These are phyloP conservation scores for Thaumatotibia leucotreta DNA, from an alignment of 1,140 invertebrate species.

Conservation along the genomic window DNA sequence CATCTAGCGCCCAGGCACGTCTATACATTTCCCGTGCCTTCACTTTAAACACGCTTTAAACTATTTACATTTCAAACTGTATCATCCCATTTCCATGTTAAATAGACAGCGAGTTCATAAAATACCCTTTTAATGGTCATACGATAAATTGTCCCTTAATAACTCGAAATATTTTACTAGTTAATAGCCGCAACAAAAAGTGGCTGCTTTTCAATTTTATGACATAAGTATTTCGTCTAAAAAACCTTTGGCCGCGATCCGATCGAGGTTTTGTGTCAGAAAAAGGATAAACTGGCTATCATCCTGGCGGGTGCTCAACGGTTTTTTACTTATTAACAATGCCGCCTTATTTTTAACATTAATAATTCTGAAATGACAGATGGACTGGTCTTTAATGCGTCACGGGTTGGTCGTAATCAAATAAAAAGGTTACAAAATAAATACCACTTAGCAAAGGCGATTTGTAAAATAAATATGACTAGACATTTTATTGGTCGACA, in stretches of 20 bases:
- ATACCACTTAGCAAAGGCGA: not conserved
- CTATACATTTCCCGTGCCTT: too few species aligned
- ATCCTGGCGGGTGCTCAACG: slow-evolving; percentile 49
- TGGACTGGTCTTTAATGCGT: slow-evolving; percentile 47
- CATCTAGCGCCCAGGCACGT: too few species aligned
- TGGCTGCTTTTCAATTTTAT: slow-evolving; percentile 58
- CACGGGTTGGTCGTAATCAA: slow-evolving; percentile 19
- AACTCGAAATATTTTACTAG: slow-evolving; percentile 62
- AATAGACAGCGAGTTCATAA: slow-evolving; percentile 60
- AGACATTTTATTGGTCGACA: not conserved
- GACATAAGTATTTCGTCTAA: slow-evolving; percentile 46
- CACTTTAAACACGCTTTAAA: too few species aligned
- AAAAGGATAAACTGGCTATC: slow-evolving; percentile 59
- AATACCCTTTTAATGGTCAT: slow-evolving; percentile 61
- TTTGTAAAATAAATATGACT: slow-evolving; percentile 2
- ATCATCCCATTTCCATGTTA: slow-evolving; percentile 17
- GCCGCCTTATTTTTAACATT: slow-evolving; percentile 6
- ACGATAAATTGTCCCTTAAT: slow-evolving; percentile 66
- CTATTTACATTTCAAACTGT: slow-evolving; percentile 1
- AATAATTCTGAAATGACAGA: slow-evolving; percentile 66
- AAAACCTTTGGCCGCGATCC: slow-evolving; percentile 55
- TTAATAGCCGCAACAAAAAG: slow-evolving; percentile 50
- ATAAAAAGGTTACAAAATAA: slow-evolving; percentile 7
- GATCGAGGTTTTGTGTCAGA: slow-evolving; percentile 67
- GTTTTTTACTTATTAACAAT: slow-evolving; percentile 43